Evolutionary conservation across 2,888 invertebrate genomes (phyloP).

Genomic region (Chesias legatella): DNA sequence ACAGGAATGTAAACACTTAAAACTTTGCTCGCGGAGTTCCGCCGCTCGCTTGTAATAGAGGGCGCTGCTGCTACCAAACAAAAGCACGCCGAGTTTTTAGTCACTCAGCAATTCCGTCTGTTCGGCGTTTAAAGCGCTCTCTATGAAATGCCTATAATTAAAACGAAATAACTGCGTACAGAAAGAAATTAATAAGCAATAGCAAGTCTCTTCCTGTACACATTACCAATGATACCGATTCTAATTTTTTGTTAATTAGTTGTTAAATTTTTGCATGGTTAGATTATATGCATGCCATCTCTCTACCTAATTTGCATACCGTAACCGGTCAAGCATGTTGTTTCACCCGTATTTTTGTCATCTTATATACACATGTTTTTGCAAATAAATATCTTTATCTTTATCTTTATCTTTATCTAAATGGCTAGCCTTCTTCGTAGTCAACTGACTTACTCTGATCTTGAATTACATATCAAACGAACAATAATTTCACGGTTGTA

Average conservation of each 20-base stretch:
- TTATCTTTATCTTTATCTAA: too few relatives aligned
- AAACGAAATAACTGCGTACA: slow-evolving; percentile 56
- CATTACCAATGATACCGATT: too few relatives aligned
- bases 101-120: slow-evolving; percentile 58
- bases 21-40: slow-evolving; percentile 65
- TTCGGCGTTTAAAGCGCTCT: slow-evolving; percentile 61
- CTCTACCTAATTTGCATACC: too few relatives aligned
- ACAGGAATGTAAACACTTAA: slow-evolving; percentile 78
- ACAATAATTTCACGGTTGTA: slow-evolving; percentile 23
- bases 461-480: slow-evolving; percentile 27
- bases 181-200: slow-evolving; percentile 67
- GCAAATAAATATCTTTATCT: too few relatives aligned
- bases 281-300: too few relatives aligned
- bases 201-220: slow-evolving; percentile 37
- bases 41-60: slow-evolving; percentile 58
- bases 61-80: slow-evolving; percentile 70
- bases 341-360: too few relatives aligned
- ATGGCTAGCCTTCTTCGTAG: slow-evolving; percentile 2
- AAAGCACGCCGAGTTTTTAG: slow-evolving; percentile 65
- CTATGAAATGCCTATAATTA: slow-evolving; percentile 51
- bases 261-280: too few relatives aligned
- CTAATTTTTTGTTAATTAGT: too few relatives aligned
- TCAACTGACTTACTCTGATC: slow-evolving; percentile 2
- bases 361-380: too few relatives aligned
- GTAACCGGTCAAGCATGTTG: too few relatives aligned